A percentile compares a stretch with the other conserved stretches of the same genome.
phyloP scores from a whole-genome alignment of 2,797 vertebrate genomes.

The Silurus lanzhouensis region DNA sequence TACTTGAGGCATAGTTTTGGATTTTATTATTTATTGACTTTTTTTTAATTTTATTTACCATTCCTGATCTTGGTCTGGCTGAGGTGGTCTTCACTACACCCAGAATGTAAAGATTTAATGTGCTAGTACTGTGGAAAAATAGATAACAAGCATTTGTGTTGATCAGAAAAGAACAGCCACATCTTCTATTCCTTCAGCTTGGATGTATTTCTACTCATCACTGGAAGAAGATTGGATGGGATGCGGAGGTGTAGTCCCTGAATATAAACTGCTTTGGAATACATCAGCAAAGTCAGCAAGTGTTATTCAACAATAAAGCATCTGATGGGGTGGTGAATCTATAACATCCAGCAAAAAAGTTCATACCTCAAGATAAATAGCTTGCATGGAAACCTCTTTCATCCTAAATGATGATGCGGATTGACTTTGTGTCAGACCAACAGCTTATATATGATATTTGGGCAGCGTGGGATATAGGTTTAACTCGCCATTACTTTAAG shows the following conservation, averaged over 20 bases:
- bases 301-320: conserved; percentile 36
- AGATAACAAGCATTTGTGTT: neutral
- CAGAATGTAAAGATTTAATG: neutral
- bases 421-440: conserved; percentile 33
- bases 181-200: neutral
- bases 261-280: conserved; percentile 33
- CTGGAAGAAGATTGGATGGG: too few relatives aligned
- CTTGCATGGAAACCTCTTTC: conserved; percentile 21
- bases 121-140: neutral
- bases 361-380: neutral
- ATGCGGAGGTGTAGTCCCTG: neutral
- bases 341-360: conserved; percentile 6
- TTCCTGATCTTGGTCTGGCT: neutral
- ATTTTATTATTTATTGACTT: neutral
- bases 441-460: conserved; percentile 35
- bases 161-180: neutral
- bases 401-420: conserved; percentile 33
- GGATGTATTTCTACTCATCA: neutral
- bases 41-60: neutral
- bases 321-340: conserved; percentile 26
- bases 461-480: conserved; percentile 31
- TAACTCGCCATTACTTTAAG: conserved; percentile 4
- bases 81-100: too few relatives aligned
- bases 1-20: neutral
- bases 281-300: conserved; percentile 64